Conservation (phyloP, 2,888 invertebrate genomes). For the Agonopterix subpropinquella region DNA sequence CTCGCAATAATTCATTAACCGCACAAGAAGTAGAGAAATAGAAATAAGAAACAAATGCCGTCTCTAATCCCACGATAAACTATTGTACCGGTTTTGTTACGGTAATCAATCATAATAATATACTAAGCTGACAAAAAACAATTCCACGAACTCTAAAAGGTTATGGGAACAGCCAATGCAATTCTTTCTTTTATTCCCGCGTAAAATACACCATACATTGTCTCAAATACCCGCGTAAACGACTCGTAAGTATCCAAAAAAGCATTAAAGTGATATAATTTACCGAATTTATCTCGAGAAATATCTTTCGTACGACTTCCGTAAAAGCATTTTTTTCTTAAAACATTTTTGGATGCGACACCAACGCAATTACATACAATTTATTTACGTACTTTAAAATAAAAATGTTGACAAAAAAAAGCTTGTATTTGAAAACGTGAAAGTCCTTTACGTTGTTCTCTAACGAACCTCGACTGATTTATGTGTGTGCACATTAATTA, state of each 20-base stretch:
- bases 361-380: conserved; percentile 53
- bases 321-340: conserved; percentile 7
- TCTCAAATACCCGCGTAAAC: conserved; percentile 19
- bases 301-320: conserved; percentile 20
- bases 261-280: conserved; percentile 30
- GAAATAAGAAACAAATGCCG: neutral
- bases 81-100: conserved; percentile 3
- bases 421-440: conserved; percentile 32
- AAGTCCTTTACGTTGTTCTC: conserved; percentile 54
- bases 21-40: too few species aligned
- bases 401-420: conserved; percentile 22
- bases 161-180: neutral
- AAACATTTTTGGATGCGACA: conserved; percentile 24
- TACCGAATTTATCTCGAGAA: conserved; percentile 21
- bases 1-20: too few species aligned
- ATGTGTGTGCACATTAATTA: conserved; percentile 71
- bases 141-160: neutral
- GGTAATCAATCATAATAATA: neutral
- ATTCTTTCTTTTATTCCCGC: conserved; percentile 1
- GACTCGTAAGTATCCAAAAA: conserved; percentile 10
- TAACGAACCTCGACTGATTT: conserved; percentile 73
- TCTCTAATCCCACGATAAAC: conserved; percentile 8
- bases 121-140: neutral
- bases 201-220: conserved; percentile 14
- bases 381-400: conserved; percentile 42